These are phyloP conservation scores for Garra rufa DNA, from an alignment of 2,113 vertebrate species.

Conservation along the genomic window DNA sequence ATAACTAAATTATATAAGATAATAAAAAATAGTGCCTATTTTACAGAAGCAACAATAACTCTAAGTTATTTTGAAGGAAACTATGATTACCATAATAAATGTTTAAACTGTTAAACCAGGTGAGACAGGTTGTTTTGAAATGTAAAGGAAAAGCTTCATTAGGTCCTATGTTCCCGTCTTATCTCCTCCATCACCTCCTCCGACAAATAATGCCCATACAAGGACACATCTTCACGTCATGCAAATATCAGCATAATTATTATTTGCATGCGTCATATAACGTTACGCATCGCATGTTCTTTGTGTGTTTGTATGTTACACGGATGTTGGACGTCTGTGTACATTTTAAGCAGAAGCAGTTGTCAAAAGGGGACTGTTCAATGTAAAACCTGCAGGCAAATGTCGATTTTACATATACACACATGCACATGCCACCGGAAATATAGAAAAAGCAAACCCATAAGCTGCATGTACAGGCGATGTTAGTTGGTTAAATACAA, in stretches of 20 bases:
- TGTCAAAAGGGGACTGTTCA: conserved; percentile 28
- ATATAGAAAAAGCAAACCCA: background rate
- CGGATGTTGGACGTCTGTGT: background rate
- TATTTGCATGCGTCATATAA: background rate
- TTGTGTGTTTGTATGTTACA: background rate
- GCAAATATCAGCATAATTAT: background rate
- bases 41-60: background rate
- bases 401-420: conserved; percentile 1
- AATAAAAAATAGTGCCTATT: background rate
- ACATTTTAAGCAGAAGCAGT: background rate
- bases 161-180: background rate
- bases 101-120: background rate
- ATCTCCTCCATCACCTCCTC: background rate
- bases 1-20: background rate
- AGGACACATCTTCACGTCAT: background rate
- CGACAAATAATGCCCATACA: conserved; percentile 10
- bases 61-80: background rate
- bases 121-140: background rate
- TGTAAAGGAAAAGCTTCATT: background rate
- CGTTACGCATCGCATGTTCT: background rate
- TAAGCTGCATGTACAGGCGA: background rate
- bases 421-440: conserved; percentile 35
- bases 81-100: background rate
- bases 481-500: background rate
- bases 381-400: background rate